phyloP scores from a whole-genome alignment of 2,113 vertebrate genomes.

The Brachyhypopomus gauderio region DNA sequence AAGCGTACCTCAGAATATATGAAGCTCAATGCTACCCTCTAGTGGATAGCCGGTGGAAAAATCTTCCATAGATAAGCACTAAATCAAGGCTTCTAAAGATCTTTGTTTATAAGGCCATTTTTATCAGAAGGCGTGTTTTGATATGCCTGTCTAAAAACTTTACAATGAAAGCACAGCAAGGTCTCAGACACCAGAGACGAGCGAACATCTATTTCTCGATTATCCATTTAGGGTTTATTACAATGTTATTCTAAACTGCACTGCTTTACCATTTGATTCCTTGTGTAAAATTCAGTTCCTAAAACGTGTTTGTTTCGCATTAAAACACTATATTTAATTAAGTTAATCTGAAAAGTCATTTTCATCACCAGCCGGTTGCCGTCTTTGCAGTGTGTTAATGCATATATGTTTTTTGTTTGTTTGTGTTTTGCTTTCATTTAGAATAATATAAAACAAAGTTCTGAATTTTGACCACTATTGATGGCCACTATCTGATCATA shows the following conservation, averaged over 20 bases:
- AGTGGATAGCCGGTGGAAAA: slow-evolving; percentile 5
- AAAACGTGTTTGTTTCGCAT: background rate
- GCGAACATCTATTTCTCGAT: too few species aligned
- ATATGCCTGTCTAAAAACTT: background rate
- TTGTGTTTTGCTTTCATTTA: too few species aligned
- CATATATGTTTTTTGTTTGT: too few species aligned
- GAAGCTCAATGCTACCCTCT: slow-evolving; percentile 34
- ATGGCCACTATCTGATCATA: too few species aligned
- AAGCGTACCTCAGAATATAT: background rate
- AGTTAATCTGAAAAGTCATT: background rate
- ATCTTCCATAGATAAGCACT: too few species aligned
- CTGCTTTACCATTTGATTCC: background rate
- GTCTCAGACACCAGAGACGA: background rate
- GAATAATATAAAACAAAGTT: too few species aligned
- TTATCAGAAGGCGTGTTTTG: background rate
- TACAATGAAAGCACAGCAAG: background rate
- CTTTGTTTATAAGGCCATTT: background rate
- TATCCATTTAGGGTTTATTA: too few species aligned
- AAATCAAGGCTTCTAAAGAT: background rate
- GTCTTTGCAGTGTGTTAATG: too few species aligned
- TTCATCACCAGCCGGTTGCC: too few species aligned
- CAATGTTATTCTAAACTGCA: background rate
- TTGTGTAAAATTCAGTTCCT: background rate
- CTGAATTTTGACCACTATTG: too few species aligned
- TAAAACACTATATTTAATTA: background rate